A percentile compares a stretch with the other conserved stretches of the same genome.
These are phyloP conservation scores for Noctua fimbriata DNA, from an alignment of 2,888 invertebrate genomes.

Conservation along the genomic window DNA sequence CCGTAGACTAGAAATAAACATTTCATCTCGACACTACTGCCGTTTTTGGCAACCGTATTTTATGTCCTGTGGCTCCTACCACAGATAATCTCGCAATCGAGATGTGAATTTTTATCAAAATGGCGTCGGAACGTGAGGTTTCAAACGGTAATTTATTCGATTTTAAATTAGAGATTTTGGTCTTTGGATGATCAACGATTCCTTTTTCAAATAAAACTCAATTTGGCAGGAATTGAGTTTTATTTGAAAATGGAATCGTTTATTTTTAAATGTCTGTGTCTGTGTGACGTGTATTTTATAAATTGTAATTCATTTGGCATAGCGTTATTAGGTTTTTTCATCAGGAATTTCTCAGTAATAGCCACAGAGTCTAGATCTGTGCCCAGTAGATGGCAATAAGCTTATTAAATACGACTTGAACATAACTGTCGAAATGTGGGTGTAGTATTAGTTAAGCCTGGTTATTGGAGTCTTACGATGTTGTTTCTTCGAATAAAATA, in stretches of 20 bases:
- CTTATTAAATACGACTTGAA: too few species aligned
- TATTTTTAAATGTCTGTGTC: neutral
- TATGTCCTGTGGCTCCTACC: conserved; percentile 54
- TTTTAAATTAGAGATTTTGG: conserved; percentile 43
- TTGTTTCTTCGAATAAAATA: too few species aligned
- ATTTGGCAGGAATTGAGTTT: conserved; percentile 3
- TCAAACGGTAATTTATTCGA: conserved; percentile 52
- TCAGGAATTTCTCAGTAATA: too few species aligned
- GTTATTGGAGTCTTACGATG: neutral
- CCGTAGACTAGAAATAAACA: conserved; percentile 61
- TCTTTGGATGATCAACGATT: conserved; percentile 10
- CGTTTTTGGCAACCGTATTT: conserved; percentile 65
- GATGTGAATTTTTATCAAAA: conserved; percentile 52
- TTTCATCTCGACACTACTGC: conserved; percentile 55
- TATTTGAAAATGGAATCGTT: conserved; percentile 30
- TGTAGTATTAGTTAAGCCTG: too few species aligned
- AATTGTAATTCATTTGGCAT: neutral
- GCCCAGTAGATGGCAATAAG: too few species aligned
- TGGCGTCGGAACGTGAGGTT: conserved; percentile 35
- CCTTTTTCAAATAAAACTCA: conserved; percentile 1
- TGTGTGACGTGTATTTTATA: neutral
- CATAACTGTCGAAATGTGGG: too few species aligned
- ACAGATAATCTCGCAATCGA: conserved; percentile 51
- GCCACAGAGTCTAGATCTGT: too few species aligned
- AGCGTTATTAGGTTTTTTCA: too few species aligned